These are phyloP conservation scores for Aphis gossypii DNA, from an alignment of 1,140 invertebrate genomes.

Conservation along the genomic window DNA sequence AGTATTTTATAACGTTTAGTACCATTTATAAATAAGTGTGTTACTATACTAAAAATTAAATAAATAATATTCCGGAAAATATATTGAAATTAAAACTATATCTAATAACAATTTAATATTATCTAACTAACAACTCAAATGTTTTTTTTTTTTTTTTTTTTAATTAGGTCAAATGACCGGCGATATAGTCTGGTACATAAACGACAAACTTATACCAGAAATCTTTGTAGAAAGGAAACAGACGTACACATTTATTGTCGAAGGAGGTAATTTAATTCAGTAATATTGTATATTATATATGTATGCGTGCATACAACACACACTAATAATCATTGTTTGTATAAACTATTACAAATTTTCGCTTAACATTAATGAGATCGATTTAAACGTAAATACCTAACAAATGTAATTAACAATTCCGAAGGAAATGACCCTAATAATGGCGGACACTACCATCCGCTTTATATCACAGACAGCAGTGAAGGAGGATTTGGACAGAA, in stretches of 20 bases:
- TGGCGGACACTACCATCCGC: conserved; percentile 83
- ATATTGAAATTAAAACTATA: background rate
- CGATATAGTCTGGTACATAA: conserved; percentile 94
- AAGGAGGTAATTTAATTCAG: conserved; percentile 76
- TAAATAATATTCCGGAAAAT: background rate
- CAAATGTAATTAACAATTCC: background rate
- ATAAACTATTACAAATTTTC: background rate
- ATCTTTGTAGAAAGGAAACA: conserved; percentile 86
- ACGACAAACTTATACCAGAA: conserved; percentile 88
- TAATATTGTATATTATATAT: background rate
- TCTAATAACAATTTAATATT: background rate
- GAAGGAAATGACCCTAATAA: conserved; percentile 66
- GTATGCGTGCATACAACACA: background rate
- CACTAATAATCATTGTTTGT: background rate
- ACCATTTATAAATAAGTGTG: too few species aligned
- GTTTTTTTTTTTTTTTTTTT: background rate
- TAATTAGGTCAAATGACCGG: conserved; percentile 74
- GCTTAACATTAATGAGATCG: background rate
- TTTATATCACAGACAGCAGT: conserved; percentile 88
- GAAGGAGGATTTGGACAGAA: conserved; percentile 86
- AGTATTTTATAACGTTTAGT: too few species aligned
- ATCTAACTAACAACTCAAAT: background rate
- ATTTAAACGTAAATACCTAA: background rate
- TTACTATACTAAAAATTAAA: too few species aligned
- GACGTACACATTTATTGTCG: conserved; percentile 87